Evolutionary conservation across 1,140 invertebrate genomes (phyloP), one percentile per base, ranked within the genome.

Genomic region (Hesperophylax magnus): DNA sequence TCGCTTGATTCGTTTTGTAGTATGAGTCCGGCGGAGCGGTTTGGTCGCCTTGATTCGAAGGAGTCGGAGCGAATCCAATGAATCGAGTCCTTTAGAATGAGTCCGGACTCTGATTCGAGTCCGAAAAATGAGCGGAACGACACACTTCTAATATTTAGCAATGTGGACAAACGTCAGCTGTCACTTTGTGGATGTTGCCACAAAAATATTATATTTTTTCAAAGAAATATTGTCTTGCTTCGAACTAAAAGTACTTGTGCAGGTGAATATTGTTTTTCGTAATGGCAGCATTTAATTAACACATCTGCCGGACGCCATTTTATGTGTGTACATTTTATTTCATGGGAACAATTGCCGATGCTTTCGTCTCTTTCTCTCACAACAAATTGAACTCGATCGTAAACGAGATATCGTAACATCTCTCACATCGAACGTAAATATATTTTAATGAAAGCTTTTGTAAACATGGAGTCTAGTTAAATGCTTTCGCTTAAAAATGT

Each of bases 291-390:
- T 47, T 56, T 39, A 27, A 34, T 22, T 20, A 78, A 54, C 75
- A 83, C 82, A 83, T 83, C 82, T 83, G 82, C 82, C 82, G 47
- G 74, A 75, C 82, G 82, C 82, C 82, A 83, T 83, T 83, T 83
- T 80, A 78, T 80, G 82, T 78, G 72, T 58, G 47, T 78, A 39
- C 71, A 65, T 63, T 60, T 79, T 47, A 20, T 22, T 71, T 79
- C 61, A 67, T 79, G 60, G 67, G 39, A 31, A 67, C 67, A 31
- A 67, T 72, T 58, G 31, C 11, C 1, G 58, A 71, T 72, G 20
- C 2, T 17, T 60, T 34, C 15, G 47, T 79, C 77, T 79, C 77
- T 79, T 71, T 72, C 54, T 72, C 3, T 2, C 52, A 56, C 24
- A 39, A 34, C 14, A 27, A 14, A 20, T 15, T 27, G 14, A 54